Conservation (phyloP, 2,888 invertebrate genomes). For the Protophormia terraenovae region DNA sequence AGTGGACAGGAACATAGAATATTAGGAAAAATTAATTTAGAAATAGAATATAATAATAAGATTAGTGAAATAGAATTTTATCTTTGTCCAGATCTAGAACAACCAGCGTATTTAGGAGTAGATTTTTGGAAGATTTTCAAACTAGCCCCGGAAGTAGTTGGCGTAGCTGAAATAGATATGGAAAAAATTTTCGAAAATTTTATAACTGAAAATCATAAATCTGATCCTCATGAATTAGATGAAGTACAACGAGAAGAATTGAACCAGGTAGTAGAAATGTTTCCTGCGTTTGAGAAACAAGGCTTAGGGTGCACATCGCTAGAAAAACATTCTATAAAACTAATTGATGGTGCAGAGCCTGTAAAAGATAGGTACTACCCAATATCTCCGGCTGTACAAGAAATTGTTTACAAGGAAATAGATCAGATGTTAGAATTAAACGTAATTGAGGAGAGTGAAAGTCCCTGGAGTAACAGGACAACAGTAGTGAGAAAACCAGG, state of each 20-base stretch:
- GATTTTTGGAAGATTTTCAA: slow-evolving; percentile 27
- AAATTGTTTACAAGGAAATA: background rate
- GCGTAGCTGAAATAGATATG: background rate
- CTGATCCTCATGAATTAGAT: slow-evolving; percentile 1
- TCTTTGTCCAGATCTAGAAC: slow-evolving; percentile 14
- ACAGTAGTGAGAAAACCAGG: slow-evolving; percentile 8
- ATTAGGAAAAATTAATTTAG: background rate
- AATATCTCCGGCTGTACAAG: background rate
- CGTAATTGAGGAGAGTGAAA: slow-evolving; percentile 42
- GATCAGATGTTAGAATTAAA: slow-evolving; percentile 23
- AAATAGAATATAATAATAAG: background rate
- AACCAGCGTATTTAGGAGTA: background rate
- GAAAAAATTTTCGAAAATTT: background rate
- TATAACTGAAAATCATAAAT: background rate
- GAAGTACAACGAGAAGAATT: background rate
- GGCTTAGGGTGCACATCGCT: too few species aligned
- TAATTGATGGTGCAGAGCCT: background rate
- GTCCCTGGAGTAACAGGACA: slow-evolving; percentile 19
- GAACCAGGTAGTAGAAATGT: background rate
- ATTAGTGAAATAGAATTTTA: background rate
- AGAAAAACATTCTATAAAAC: too few species aligned
- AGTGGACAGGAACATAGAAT: background rate
- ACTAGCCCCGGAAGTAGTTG: background rate
- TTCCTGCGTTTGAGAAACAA: background rate
- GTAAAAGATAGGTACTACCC: background rate